Conservation (phyloP, 2,113 vertebrate genomes). For the Vireo altiloquus region DNA sequence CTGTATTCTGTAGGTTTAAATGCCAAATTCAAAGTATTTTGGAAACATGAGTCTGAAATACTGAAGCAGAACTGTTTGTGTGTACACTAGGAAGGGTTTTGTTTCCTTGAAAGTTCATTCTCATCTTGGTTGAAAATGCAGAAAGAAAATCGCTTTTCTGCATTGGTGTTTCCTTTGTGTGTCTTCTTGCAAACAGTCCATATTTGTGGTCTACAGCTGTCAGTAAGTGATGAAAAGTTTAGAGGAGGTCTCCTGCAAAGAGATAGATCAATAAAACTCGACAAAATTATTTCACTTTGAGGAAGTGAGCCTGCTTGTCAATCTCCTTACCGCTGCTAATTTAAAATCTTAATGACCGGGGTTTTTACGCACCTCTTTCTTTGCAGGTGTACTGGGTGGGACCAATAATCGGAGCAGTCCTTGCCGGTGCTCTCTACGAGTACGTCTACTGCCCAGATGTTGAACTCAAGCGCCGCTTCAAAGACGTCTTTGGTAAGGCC, state of each 20-base stretch:
- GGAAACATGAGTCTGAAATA: not conserved
- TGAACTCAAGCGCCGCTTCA: constrained; percentile 80
- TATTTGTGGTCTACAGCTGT: not conserved
- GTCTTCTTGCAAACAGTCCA: not conserved
- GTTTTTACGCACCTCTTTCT: not conserved
- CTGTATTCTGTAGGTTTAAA: not conserved
- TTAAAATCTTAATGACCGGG: not conserved
- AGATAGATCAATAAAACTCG: not conserved
- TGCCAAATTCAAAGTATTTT: not conserved
- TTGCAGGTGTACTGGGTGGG: constrained; percentile 91
- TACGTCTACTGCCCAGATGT: constrained; percentile 89
- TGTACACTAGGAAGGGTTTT: not conserved
- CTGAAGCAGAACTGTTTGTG: not conserved
- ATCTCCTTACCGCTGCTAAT: not conserved
- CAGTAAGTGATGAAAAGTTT: not conserved
- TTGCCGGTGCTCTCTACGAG: constrained; percentile 87
- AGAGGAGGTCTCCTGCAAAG: not conserved
- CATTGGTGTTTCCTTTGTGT: not conserved
- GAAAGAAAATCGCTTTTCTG: not conserved
- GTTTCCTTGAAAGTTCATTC: not conserved
- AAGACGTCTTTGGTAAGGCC: constrained; percentile 81
- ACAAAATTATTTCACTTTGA: not conserved
- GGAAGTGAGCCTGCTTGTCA: not conserved
- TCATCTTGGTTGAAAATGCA: not conserved
- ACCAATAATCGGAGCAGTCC: constrained; percentile 84